Evolutionary conservation across 2,888 invertebrate species (phyloP).

Genomic region (Zele albiditarsus): DNA sequence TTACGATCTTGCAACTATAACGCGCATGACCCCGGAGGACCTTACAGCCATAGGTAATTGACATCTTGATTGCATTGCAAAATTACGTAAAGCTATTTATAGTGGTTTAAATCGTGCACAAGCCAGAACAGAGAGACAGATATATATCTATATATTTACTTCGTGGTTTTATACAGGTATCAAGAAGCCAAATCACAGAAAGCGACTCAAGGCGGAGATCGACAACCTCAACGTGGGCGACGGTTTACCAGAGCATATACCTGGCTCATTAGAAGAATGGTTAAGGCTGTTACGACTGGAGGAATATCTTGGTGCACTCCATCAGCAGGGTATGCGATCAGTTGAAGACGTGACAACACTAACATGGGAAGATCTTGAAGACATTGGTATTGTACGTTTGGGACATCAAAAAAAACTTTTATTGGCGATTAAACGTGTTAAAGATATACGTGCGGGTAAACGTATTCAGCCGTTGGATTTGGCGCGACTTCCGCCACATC

Average conservation of each 20-base stretch:
- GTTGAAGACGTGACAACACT: slow-evolving; percentile 96
- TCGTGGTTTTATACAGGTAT: slow-evolving; percentile 74
- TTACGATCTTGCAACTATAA: slow-evolving; percentile 97
- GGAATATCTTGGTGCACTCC: slow-evolving; percentile 92
- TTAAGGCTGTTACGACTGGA: slow-evolving; percentile 90
- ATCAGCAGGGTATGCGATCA: slow-evolving; percentile 94
- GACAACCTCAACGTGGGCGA: slow-evolving; percentile 94
- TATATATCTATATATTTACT: background rate
- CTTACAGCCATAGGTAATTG: slow-evolving; percentile 83
- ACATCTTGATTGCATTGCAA: slow-evolving; percentile 34
- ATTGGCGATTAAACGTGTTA: slow-evolving; percentile 96
- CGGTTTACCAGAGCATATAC: slow-evolving; percentile 95
- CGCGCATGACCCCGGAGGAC: slow-evolving; percentile 99
- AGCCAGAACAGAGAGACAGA: slow-evolving; percentile 2
- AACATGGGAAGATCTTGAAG: slow-evolving; percentile 99
- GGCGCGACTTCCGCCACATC: slow-evolving; percentile 74
- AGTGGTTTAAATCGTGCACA: slow-evolving; percentile 22
- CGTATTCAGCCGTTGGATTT: slow-evolving; percentile 74
- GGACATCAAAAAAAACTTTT: slow-evolving; percentile 99
- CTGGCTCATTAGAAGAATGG: slow-evolving; percentile 96
- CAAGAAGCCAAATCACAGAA: slow-evolving; percentile 97
- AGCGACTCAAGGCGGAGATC: slow-evolving; percentile 96
- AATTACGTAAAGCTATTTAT: slow-evolving; percentile 15
- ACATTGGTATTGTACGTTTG: slow-evolving; percentile 92
- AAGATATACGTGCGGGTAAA: slow-evolving; percentile 93